Conservation (phyloP, 2,113 vertebrate species). For the Oryzias melastigma region DNA sequence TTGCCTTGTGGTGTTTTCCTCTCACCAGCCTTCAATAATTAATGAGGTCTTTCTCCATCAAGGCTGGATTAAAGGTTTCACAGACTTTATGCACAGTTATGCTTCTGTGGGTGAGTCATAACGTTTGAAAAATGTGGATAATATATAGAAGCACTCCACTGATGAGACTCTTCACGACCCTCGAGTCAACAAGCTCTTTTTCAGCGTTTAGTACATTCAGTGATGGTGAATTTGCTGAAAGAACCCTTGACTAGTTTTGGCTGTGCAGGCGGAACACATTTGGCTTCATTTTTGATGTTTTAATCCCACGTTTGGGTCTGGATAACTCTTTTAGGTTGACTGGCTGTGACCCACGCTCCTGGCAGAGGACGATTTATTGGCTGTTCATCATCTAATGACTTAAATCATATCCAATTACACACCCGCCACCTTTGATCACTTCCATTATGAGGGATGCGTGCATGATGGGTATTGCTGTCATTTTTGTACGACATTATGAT, state of each 20-base stretch:
- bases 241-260: slow-evolving; percentile 11
- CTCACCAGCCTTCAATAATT: slow-evolving; percentile 49
- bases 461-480: slow-evolving; percentile 52
- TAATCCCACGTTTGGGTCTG: slow-evolving; percentile 31
- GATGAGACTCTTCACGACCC: slow-evolving; percentile 15
- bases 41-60: slow-evolving; percentile 23
- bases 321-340: slow-evolving; percentile 35
- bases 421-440: slow-evolving; percentile 55
- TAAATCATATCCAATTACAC: slow-evolving; percentile 70
- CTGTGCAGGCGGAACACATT: slow-evolving; percentile 7
- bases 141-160: slow-evolving; percentile 6
- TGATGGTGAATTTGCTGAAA: slow-evolving; percentile 33
- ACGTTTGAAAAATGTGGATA: slow-evolving; percentile 13
- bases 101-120: slow-evolving; percentile 16
- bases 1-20: slow-evolving; percentile 30
- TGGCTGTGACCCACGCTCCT: slow-evolving; percentile 45
- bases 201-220: not conserved
- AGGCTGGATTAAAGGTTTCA: slow-evolving; percentile 21
- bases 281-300: slow-evolving; percentile 17
- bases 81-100: slow-evolving; percentile 2
- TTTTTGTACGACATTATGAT: slow-evolving; percentile 46
- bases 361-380: slow-evolving; percentile 68
- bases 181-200: slow-evolving; percentile 27
- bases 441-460: slow-evolving; percentile 45
- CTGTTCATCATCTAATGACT: slow-evolving; percentile 62